Evolutionary conservation across 2,888 invertebrate species (phyloP), one percentile per base, ranked within the genome.

Genomic region (Eumerus sabulonum): DNA sequence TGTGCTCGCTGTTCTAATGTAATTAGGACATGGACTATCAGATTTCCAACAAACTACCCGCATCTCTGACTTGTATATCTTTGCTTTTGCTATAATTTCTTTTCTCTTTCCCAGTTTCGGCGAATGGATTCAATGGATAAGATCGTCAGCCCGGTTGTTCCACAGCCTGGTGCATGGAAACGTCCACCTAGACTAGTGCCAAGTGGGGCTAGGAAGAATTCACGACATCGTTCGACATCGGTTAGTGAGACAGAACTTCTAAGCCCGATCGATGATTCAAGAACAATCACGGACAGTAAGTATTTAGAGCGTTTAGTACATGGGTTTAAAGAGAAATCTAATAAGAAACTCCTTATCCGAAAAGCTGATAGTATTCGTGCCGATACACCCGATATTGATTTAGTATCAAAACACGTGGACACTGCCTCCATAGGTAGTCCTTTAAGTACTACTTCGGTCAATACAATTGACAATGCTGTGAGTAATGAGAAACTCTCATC

Each of bases 131-230:
- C 92, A 0, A 92, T 95, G 90, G 96, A 96, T 87, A 96, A 96
- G 89, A 97, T 97, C 83, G 97, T 97, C 12, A 96, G 96, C 85
- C 97, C 96, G 0, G 97, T 96, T 38, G 94, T 96, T 71, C 96
- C 96, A 9, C 96, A 96, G 86, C 96, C 96, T 0, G 96, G 96
- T 1, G 93, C 94, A 0, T 95, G 95, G 95, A 95, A 94, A 88
- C 90, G 93, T 19, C 89, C 90, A 5, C 87, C 86, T 81, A 89
- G 88, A 84, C 83, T 84, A n/a, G 86, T 86, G 17, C 86, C 89
- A 4, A 85, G 84, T 18, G 89, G 89, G 16, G 85, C 88, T 19
- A 83, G 90, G 44, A 87, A 88, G 67, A 74, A 85, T 0, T 84
- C 88, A 88, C 36, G 84, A 83, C 14, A 90, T 79, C 71, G 88